Conservation (phyloP, 2,888 invertebrate species). For the Tubiluchus corallicola region DNA sequence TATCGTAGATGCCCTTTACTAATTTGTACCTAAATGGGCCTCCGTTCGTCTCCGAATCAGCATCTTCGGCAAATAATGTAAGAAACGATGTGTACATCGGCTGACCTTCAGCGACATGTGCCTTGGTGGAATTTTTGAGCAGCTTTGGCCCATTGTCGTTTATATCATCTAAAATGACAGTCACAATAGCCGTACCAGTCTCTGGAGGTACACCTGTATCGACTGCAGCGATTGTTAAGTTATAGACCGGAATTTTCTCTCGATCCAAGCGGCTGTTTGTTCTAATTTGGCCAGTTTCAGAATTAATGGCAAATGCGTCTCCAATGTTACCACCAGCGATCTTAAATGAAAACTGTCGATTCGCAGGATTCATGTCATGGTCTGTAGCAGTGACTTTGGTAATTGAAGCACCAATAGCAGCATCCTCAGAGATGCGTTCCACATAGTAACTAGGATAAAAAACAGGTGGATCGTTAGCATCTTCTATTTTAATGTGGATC, state of each 20-base stretch:
- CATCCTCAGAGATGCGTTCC: conserved; percentile 12
- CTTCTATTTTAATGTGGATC: conserved; percentile 77
- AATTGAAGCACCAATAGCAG: conserved; percentile 2
- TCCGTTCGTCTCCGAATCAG: conserved; percentile 71
- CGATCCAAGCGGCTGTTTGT: conserved; percentile 50
- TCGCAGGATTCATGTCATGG: conserved; percentile 36
- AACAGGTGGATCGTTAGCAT: conserved; percentile 88
- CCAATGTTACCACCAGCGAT: conserved; percentile 64
- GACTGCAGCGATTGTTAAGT: conserved; percentile 61
- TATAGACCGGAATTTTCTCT: conserved; percentile 53
- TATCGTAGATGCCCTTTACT: conserved; percentile 55
- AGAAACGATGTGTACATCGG: conserved; percentile 61
- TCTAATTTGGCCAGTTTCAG: conserved; percentile 58
- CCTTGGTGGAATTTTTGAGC: conserved; percentile 46
- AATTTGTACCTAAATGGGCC: conserved; percentile 67
- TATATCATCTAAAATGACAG: conserved; percentile 59
- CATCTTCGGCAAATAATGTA: conserved; percentile 67
- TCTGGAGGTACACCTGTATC: conserved; percentile 74
- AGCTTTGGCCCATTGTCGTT: conserved; percentile 83
- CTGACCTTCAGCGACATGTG: conserved; percentile 67
- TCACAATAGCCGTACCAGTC: conserved; percentile 70
- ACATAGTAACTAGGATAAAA: conserved; percentile 54
- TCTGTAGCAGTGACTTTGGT: conserved; percentile 9
- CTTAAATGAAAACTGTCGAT: conserved; percentile 77
- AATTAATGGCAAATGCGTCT: conserved; percentile 69